phyloP scores from a whole-genome alignment of 2,888 invertebrate species.

The Mimas tiliae region DNA sequence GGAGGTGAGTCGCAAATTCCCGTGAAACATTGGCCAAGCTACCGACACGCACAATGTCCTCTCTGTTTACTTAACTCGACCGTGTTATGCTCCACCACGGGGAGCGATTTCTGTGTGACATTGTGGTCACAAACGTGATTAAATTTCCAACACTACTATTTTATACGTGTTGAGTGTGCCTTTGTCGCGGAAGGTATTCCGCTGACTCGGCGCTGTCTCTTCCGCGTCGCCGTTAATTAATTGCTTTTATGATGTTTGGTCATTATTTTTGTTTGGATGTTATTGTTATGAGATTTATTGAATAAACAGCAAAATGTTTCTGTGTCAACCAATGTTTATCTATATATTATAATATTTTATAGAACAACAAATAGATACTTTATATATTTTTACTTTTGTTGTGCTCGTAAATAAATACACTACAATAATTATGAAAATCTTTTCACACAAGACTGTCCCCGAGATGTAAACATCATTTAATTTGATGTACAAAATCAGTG shows the following conservation, averaged over 20 bases:
- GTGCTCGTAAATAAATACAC: no score
- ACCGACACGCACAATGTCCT: conserved; percentile 71
- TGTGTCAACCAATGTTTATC: not conserved
- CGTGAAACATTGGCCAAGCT: conserved; percentile 63
- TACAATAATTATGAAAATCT: no score
- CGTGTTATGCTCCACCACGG: conserved; percentile 50
- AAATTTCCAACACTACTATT: conserved; percentile 62
- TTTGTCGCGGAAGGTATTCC: conserved; percentile 39
- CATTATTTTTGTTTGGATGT: not conserved
- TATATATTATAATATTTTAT: not conserved
- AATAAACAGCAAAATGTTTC: not conserved
- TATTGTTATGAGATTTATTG: conserved; percentile 4
- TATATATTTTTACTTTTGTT: not conserved
- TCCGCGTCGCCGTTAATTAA: conserved; percentile 21
- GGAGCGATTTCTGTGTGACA: conserved; percentile 58
- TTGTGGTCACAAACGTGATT: conserved; percentile 63
- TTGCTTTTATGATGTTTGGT: not conserved
- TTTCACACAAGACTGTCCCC: no score
- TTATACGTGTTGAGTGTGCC: conserved; percentile 42
- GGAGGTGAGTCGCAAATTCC: conserved; percentile 61
- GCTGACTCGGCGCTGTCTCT: conserved; percentile 27
- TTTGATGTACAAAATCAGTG: not conserved
- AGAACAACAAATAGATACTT: not conserved
- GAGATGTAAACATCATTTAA: no score
- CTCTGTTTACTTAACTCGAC: conserved; percentile 62